These are phyloP conservation scores for Paguma larvata DNA, from an alignment of 2,797 vertebrate species.

Conservation along the genomic window DNA sequence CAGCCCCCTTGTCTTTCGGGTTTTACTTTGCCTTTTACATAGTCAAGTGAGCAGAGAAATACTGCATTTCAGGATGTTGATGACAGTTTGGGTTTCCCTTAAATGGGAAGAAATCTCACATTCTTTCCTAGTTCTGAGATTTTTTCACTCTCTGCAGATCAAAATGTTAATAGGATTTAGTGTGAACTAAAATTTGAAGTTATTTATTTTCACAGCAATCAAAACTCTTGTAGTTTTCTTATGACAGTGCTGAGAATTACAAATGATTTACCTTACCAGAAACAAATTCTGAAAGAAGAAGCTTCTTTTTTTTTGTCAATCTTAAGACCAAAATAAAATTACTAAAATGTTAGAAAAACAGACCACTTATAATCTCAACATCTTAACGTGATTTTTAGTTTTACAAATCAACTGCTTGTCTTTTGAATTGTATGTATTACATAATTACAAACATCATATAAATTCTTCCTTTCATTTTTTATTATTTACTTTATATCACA, in stretches of 20 bases:
- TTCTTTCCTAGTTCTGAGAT: slow-evolving; percentile 8
- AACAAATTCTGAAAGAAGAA: background rate
- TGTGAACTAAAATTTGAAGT: slow-evolving; percentile 20
- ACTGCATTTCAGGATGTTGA: background rate
- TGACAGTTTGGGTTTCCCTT: background rate
- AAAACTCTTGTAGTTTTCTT: background rate
- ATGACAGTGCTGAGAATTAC: background rate
- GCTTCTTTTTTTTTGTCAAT: background rate
- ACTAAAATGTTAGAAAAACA: slow-evolving; percentile 43
- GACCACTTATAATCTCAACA: background rate
- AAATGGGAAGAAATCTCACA: background rate
- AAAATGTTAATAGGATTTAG: background rate
- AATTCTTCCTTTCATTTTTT: background rate
- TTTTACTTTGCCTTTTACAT: background rate
- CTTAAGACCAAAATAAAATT: background rate
- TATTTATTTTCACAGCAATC: background rate
- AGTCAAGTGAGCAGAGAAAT: background rate
- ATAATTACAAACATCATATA: background rate
- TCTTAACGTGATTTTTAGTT: background rate
- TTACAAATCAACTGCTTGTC: background rate
- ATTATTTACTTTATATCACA: background rate
- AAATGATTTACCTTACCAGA: background rate
- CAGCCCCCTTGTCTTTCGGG: background rate
- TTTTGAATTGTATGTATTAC: background rate
- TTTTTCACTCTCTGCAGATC: background rate